Percentiles rank a stretch among this genome's conserved stretches.
Evolutionary conservation across 1,140 invertebrate species (phyloP).

Genomic region (Bathynomus jamesi): DNA sequence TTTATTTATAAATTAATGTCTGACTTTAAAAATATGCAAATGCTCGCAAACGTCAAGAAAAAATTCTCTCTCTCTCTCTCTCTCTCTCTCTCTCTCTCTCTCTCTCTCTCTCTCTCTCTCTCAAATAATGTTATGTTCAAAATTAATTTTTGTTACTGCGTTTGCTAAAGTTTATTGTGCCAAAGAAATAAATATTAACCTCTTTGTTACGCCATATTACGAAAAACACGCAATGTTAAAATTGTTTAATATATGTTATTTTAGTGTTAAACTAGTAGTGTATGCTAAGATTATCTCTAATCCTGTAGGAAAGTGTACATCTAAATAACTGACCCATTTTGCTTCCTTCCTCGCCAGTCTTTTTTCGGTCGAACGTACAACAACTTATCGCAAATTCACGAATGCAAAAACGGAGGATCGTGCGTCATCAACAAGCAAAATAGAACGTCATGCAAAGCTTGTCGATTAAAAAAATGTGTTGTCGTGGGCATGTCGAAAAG

Average conservation of each 20-base stretch:
- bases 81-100: too few species aligned
- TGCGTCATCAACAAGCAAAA: conserved; percentile 95
- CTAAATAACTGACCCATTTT: not conserved
- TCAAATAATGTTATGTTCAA: too few species aligned
- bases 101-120: too few species aligned
- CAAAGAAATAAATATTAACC: not conserved
- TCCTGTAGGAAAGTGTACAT: not conserved
- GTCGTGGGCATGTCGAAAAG: conserved; percentile 92
- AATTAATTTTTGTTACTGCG: not conserved
- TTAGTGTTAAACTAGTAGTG: not conserved
- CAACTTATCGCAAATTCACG: conserved; percentile 79
- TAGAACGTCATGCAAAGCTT: conserved; percentile 88
- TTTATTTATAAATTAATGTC: too few species aligned
- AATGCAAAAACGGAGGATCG: conserved; percentile 85
- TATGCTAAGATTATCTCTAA: not conserved
- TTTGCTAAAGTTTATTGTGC: not conserved
- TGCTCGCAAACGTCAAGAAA: too few species aligned
- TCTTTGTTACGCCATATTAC: not conserved
- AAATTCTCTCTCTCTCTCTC: too few species aligned
- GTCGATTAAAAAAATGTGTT: conserved; percentile 81
- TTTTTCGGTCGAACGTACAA: conserved; percentile 94
- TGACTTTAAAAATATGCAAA: too few species aligned
- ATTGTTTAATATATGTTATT: not conserved
- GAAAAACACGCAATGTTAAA: not conserved
- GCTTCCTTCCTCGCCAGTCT: conserved; percentile 51